A percentile compares a stretch with the other conserved stretches of the same genome.
Conservation (phyloP, 2,888 invertebrate genomes). For the Conchocele bisecta region DNA sequence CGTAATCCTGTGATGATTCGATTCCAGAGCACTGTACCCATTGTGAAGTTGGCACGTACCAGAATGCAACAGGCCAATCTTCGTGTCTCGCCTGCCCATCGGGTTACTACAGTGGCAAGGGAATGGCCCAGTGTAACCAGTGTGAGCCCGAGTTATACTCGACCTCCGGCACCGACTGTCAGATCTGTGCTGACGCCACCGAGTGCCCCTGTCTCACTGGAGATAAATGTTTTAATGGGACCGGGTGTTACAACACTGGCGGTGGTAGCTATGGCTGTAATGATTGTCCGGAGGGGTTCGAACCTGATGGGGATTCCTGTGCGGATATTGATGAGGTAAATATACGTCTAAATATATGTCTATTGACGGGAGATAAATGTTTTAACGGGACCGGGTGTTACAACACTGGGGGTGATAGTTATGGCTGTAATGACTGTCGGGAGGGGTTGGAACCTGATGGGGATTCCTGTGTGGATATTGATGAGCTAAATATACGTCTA, state of each 20-base stretch:
- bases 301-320: conserved; percentile 72
- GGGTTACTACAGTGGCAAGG: conserved; percentile 67
- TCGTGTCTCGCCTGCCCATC: conserved; percentile 66
- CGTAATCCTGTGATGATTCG: too few relatives aligned
- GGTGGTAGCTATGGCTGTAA: conserved; percentile 61
- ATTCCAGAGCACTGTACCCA: conserved; percentile 68
- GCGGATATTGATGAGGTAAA: conserved; percentile 77
- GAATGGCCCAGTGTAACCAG: conserved; percentile 68
- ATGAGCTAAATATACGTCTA: too few relatives aligned
- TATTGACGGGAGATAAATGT: too few relatives aligned
- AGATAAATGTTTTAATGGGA: conserved; percentile 60
- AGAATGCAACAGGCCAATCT: conserved; percentile 65
- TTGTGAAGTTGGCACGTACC: conserved; percentile 72
- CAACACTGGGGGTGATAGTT: too few relatives aligned
- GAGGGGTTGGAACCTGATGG: too few relatives aligned
- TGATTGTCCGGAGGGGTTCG: conserved; percentile 70
- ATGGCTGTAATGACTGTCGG: too few relatives aligned
- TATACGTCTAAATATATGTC: too few relatives aligned
- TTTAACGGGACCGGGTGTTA: too few relatives aligned
- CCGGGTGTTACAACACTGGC: conserved; percentile 66
- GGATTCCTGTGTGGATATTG: too few relatives aligned
- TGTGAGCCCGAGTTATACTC: conserved; percentile 68
- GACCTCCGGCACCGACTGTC: conserved; percentile 62
- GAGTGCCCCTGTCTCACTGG: conserved; percentile 70
- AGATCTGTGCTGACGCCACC: conserved; percentile 54